These are phyloP conservation scores for Brachionus plicatilis DNA, from an alignment of 1,140 invertebrate genomes.

Conservation along the genomic window DNA sequence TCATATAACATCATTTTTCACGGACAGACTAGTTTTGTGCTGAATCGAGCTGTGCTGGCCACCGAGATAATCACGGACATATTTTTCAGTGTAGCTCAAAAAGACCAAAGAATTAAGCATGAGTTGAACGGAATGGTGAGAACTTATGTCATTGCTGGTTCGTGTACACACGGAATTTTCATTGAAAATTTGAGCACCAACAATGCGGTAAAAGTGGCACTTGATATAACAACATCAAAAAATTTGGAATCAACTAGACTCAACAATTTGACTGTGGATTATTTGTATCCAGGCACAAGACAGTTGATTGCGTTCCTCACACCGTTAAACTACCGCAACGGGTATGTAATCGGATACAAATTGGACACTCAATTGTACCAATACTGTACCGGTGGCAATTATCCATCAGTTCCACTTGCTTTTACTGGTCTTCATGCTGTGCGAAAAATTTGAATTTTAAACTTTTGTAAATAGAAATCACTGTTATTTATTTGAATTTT, in stretches of 20 bases:
- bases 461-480: not conserved
- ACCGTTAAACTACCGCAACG: constrained; percentile 6
- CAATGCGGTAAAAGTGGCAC: constrained; percentile 5
- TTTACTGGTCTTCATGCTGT: constrained; percentile 30
- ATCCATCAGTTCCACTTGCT: not conserved
- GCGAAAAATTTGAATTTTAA: not conserved
- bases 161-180: constrained; percentile 30
- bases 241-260: constrained; percentile 18
- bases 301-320: constrained; percentile 10
- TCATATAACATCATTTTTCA: constrained; percentile 31
- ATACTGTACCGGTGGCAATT: constrained; percentile 1
- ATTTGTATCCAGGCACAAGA: constrained; percentile 7
- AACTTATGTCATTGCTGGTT: constrained; percentile 4
- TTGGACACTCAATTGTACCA: constrained; percentile 35
- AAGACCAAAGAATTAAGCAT: not conserved
- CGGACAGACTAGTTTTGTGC: constrained; percentile 14
- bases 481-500: not conserved
- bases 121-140: constrained; percentile 26
- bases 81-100: constrained; percentile 3
- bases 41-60: not conserved
- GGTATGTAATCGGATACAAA: constrained; percentile 17
- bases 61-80: constrained; percentile 23
- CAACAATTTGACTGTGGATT: not conserved
- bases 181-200: constrained; percentile 35
- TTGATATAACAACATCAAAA: constrained; percentile 17